phyloP scores from a whole-genome alignment of 2,797 vertebrate species.

The Chaetophractus vellerosus region DNA sequence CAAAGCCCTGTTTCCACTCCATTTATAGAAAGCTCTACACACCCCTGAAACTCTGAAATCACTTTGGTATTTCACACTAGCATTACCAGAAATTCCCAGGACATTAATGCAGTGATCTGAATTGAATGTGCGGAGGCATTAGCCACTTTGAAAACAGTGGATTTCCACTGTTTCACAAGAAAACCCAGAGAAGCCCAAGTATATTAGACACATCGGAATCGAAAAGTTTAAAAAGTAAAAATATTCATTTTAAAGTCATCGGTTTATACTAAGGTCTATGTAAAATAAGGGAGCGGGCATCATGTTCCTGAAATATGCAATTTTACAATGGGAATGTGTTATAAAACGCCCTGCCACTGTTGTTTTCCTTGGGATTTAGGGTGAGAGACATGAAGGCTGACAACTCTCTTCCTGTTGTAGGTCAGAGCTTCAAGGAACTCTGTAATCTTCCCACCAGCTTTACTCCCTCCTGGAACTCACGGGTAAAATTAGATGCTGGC shows the following conservation, averaged over 20 bases:
- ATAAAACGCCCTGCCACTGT: slow-evolving; percentile 95
- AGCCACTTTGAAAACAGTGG: slow-evolving; percentile 69
- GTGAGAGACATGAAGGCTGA: slow-evolving; percentile 93
- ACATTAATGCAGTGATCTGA: slow-evolving; percentile 25
- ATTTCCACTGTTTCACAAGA: slow-evolving; percentile 81
- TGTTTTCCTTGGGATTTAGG: slow-evolving; percentile 93
- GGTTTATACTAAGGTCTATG: slow-evolving; percentile 84
- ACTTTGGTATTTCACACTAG: slow-evolving; percentile 53
- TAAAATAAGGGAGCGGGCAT: slow-evolving; percentile 87
- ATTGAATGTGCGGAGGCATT: not conserved
- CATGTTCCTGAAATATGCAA: slow-evolving; percentile 89
- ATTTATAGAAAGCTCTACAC: slow-evolving; percentile 61
- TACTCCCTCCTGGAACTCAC: slow-evolving; percentile 93
- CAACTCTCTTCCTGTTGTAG: slow-evolving; percentile 95
- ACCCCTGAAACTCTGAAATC: slow-evolving; percentile 44
- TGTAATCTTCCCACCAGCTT: slow-evolving; percentile 97
- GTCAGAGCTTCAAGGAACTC: slow-evolving; percentile 95
- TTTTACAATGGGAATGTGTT: slow-evolving; percentile 95
- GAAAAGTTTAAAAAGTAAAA: slow-evolving; percentile 85
- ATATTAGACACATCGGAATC: slow-evolving; percentile 72
- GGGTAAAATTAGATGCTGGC: slow-evolving; percentile 96
- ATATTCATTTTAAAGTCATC: slow-evolving; percentile 87
- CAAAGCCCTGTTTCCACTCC: slow-evolving; percentile 48
- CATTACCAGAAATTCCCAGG: slow-evolving; percentile 65
- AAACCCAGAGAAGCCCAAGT: slow-evolving; percentile 83